Evolutionary conservation across 1,140 invertebrate genomes (phyloP).

Genomic region (Drosophila paulistorum): DNA sequence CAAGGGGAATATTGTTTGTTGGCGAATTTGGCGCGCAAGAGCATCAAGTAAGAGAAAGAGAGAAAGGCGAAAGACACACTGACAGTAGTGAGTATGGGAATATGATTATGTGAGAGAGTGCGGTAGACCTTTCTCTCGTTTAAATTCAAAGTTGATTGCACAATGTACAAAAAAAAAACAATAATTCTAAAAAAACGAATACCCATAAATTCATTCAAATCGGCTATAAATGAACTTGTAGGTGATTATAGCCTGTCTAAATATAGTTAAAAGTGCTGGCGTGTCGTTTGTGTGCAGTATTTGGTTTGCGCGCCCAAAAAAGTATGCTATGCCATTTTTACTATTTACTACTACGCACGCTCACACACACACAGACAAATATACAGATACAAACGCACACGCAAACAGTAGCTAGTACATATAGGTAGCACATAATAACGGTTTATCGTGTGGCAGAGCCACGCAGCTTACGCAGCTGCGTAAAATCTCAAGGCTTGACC

Average conservation of each 20-base stretch:
- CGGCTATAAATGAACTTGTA: conserved; percentile 43
- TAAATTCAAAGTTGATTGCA: conserved; percentile 53
- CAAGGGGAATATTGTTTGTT: conserved; percentile 53
- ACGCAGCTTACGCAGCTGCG: conserved; percentile 74
- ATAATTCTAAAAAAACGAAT: conserved; percentile 46
- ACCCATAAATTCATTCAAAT: conserved; percentile 42
- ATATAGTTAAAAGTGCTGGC: conserved; percentile 15
- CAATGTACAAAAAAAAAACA: conserved; percentile 51
- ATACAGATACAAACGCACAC: conserved; percentile 18
- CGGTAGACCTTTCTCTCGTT: conserved; percentile 17
- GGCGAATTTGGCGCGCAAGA: conserved; percentile 72
- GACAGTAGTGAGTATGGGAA: conserved; percentile 9
- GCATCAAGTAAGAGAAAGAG: conserved; percentile 60
- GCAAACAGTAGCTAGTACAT: conserved; percentile 25
- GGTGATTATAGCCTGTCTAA: background rate
- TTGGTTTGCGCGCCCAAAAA: conserved; percentile 72
- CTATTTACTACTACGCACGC: conserved; percentile 78
- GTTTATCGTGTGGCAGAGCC: conserved; percentile 64
- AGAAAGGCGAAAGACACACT: conserved; percentile 3
- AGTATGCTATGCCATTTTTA: conserved; percentile 72
- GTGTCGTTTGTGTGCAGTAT: conserved; percentile 25
- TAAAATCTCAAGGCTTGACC: conserved; percentile 77
- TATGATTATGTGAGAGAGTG: conserved; percentile 26
- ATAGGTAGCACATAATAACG: conserved; percentile 66
- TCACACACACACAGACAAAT: conserved; percentile 40